Base-by-base conservation (phyloP, 2,113 vertebrate species). In the Carassius auratus region DNA sequence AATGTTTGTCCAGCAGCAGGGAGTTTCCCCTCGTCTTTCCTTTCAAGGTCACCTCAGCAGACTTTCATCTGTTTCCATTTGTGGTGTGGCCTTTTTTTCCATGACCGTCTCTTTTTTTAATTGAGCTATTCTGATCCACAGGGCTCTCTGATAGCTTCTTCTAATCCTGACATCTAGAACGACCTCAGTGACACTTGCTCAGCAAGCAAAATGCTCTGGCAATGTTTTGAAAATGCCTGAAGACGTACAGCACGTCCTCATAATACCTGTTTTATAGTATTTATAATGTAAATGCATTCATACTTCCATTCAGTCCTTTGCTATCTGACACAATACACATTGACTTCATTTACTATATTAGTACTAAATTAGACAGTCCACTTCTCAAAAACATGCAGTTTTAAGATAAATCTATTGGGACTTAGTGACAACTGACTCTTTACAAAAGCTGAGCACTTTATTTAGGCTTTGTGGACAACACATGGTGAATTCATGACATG, bases 381-480 rank as follows among this genome's bases (percentile, higher is more conserved):
- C 59, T 10, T 81, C 55, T 71, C 21, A 77, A 52, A 26, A 68
- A 74, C 30, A 84, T 38, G 80, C 86, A 62, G 6, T 33, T 26
- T 10, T 77, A 42, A 52, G 74, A 68, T 12, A 48, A 87, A 86
- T 71, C 78, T 45, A 42, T 42, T 8, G 38, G 8, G 7, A 42
- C 38, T 76, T 84, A 92, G 76, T 55, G 88, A 90, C 90, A 92
- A 93, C 75, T 21, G 81, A 84, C 88, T 91, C 83, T 87, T 76
- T 79, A 68, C 88, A 68, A 85, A 83, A 66, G 77, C 21, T 0
- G 76, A 88, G 89, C 84, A 59, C 87, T 92, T 92, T 93, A 94
- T 94, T 94, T 93, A 57, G 91, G 91, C 90, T 91, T 52, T 88
- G 85, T 84, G 61, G 84, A 82, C 85, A 87, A 92, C 93, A 93